Evolutionary conservation across 2,888 invertebrate genomes (phyloP).

Genomic region (Autographa gamma): DNA sequence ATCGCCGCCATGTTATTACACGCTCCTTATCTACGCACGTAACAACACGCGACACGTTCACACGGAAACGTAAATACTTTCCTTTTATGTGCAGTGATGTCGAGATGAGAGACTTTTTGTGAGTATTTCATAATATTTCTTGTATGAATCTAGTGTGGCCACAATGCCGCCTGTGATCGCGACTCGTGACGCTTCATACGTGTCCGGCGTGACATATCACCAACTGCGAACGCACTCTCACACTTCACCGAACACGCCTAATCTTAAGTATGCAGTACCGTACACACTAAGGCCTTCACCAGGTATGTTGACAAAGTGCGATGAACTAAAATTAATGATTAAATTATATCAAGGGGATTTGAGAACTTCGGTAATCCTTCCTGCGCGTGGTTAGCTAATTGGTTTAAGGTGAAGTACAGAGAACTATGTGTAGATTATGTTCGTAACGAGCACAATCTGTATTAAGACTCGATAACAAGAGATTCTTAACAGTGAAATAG

Average conservation of each 20-base stretch:
- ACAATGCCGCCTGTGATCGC: constrained; percentile 20
- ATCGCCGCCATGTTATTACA: constrained; percentile 31
- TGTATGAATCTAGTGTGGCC: constrained; percentile 25
- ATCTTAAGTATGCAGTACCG: constrained; percentile 44
- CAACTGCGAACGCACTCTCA: constrained; percentile 17
- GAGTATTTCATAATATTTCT: constrained; percentile 39
- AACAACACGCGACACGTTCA: constrained; percentile 19
- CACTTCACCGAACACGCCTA: constrained; percentile 17
- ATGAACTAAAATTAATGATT: constrained; percentile 23
- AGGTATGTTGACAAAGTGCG: constrained; percentile 13
- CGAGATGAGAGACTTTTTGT: constrained; percentile 44
- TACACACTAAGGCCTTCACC: constrained; percentile 7
- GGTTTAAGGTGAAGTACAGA: constrained; percentile 24
- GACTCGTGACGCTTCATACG: constrained; percentile 20
- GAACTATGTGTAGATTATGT: neutral
- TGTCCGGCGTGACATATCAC: constrained; percentile 11
- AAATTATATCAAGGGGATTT: constrained; percentile 24
- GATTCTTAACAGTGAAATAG: neutral
- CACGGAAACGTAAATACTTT: constrained; percentile 23
- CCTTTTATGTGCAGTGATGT: constrained; percentile 24
- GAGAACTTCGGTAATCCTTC: constrained; percentile 23
- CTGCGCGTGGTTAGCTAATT: constrained; percentile 28
- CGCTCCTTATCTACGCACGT: constrained; percentile 16
- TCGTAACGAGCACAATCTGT: neutral
- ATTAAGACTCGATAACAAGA: neutral